These are phyloP conservation scores for Mastomys natalensis DNA, from an alignment of 2,113 vertebrate species.

Conservation along the genomic window DNA sequence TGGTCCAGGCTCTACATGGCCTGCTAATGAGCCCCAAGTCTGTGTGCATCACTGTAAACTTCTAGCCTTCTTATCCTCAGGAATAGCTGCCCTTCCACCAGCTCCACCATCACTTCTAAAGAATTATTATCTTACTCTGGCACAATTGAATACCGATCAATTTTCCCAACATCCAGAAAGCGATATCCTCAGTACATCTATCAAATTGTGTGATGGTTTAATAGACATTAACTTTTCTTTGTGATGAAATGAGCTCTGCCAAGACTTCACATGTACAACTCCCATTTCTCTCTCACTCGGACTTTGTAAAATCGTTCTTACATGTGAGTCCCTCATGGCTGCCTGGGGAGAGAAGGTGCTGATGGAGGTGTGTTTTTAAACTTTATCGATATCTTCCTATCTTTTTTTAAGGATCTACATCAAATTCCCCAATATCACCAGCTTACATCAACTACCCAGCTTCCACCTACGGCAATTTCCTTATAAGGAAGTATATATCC, in stretches of 20 bases:
- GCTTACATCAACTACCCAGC: too few relatives aligned
- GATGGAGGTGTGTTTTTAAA: not conserved
- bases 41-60: too few relatives aligned
- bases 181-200: not conserved
- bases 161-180: not conserved
- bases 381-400: not conserved
- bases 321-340: not conserved
- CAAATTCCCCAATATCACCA: too few relatives aligned
- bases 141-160: not conserved
- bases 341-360: not conserved
- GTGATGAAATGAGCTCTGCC: not conserved
- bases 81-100: too few relatives aligned
- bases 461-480: not conserved
- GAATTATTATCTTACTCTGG: not conserved
- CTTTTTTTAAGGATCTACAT: not conserved
- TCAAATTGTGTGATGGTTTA: too few relatives aligned
- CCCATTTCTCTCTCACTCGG: too few relatives aligned
- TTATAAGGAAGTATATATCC: not conserved
- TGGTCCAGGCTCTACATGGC: too few relatives aligned
- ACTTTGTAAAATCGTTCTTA: not conserved
- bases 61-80: not conserved
- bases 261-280: too few relatives aligned
- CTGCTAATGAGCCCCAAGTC: fast-evolving
- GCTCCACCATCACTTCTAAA: not conserved
- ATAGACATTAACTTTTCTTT: not conserved